Evolutionary conservation across 2,888 invertebrate genomes (phyloP).

Genomic region (Zygogramma bicolorata): DNA sequence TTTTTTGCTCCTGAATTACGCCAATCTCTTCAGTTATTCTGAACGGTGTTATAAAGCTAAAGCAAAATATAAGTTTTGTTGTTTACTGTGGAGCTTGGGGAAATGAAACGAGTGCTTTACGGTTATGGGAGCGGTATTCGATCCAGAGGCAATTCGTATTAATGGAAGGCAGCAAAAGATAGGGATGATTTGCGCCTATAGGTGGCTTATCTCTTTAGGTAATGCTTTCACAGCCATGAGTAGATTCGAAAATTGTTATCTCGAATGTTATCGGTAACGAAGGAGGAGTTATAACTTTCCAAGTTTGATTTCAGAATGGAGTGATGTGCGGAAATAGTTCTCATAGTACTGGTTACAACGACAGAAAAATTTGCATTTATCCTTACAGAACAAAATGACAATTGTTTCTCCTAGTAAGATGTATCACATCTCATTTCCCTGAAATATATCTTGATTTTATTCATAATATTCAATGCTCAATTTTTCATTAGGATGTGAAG

Average conservation of each 20-base stretch:
- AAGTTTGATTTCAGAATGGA: too few relatives aligned
- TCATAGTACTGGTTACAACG: too few relatives aligned
- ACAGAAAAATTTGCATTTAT: too few relatives aligned
- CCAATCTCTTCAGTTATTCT: background rate
- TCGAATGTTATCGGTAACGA: background rate
- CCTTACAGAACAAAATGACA: too few relatives aligned
- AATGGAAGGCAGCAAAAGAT: background rate
- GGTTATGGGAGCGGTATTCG: background rate
- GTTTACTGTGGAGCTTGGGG: background rate
- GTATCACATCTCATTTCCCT: too few relatives aligned
- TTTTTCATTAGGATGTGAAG: too few relatives aligned
- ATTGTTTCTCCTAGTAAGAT: too few relatives aligned
- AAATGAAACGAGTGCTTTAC: conserved; percentile 6
- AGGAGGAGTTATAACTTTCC: background rate
- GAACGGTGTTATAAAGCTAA: background rate
- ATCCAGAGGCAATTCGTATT: background rate
- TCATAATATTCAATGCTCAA: too few relatives aligned
- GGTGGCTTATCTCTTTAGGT: background rate
- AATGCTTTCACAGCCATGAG: background rate
- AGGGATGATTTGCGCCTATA: background rate
- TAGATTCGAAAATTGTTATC: background rate
- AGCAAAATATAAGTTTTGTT: background rate
- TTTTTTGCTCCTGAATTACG: background rate
- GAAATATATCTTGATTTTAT: too few relatives aligned
- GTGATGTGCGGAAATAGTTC: too few relatives aligned